Conservation (phyloP, 2,888 invertebrate species). For the Merodon equestris region DNA sequence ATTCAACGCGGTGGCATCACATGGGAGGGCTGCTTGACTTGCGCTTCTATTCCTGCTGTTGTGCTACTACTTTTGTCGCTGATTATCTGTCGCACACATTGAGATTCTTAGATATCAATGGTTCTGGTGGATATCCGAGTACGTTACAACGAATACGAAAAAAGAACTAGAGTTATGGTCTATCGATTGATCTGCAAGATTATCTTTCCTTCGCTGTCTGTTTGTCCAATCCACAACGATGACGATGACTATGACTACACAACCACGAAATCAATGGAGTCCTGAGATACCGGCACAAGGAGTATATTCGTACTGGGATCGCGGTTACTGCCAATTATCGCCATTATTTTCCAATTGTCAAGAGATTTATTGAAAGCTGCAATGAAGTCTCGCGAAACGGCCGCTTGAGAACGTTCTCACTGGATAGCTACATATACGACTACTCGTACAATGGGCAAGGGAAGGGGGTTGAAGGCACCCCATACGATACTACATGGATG, state of each 20-base stretch:
- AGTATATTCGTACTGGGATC: slow-evolving; percentile 3
- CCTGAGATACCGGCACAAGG: not conserved
- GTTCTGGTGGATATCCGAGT: too few relatives aligned
- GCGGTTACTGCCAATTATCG: slow-evolving; percentile 63
- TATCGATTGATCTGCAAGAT: slow-evolving; percentile 62
- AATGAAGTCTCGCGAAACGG: slow-evolving; percentile 20
- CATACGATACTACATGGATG: not conserved
- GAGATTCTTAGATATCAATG: slow-evolving; percentile 56
- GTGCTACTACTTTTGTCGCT: slow-evolving; percentile 13
- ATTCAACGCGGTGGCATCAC: slow-evolving; percentile 39
- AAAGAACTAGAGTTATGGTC: slow-evolving; percentile 34
- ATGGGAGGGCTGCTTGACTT: slow-evolving; percentile 54
- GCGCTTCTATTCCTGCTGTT: too few relatives aligned
- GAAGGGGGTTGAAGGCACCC: too few relatives aligned
- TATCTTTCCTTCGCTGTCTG: slow-evolving; percentile 56
- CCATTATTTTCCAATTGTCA: slow-evolving; percentile 68
- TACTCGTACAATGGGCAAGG: too few relatives aligned
- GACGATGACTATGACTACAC: slow-evolving; percentile 14
- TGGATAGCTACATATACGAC: too few relatives aligned
- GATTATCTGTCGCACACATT: slow-evolving; percentile 56
- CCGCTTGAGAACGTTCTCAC: too few relatives aligned
- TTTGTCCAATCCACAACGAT: slow-evolving; percentile 58
- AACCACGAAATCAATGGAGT: not conserved
- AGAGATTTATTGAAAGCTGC: slow-evolving; percentile 64
- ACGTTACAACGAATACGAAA: slow-evolving; percentile 1